phyloP scores from a whole-genome alignment of 2,113 vertebrate genomes.

The Corythornis madagascariensis region DNA sequence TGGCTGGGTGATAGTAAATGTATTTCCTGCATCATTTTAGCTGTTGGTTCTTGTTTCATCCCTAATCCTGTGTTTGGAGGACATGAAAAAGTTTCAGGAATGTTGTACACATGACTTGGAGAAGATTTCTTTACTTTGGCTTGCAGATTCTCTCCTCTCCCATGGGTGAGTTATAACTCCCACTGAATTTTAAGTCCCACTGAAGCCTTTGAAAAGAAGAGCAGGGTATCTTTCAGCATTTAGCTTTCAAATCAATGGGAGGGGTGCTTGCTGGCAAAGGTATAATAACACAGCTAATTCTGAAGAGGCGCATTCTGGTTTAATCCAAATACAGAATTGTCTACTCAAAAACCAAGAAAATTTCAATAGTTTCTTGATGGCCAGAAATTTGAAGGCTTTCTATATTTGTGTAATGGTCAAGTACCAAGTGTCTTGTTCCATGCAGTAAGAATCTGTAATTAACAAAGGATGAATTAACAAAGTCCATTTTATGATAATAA shows the following conservation, averaged over 20 bases:
- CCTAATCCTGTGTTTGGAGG: not conserved
- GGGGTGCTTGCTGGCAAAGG: not conserved
- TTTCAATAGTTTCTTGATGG: not conserved
- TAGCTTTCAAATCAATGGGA: not conserved
- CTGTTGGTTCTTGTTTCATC: not conserved
- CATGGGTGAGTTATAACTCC: not conserved
- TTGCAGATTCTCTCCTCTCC: not conserved
- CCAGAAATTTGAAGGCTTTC: not conserved
- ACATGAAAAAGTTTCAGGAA: conserved; percentile 9
- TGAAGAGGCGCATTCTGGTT: not conserved
- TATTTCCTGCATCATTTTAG: not conserved
- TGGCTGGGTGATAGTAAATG: not conserved
- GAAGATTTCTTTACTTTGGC: not conserved
- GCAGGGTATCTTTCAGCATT: not conserved
- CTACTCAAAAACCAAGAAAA: not conserved
- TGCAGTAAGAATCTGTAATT: rapidly evolving
- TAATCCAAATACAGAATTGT: not conserved
- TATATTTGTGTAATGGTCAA: not conserved
- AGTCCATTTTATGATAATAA: not conserved
- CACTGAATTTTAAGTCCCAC: conserved; percentile 3
- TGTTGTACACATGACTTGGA: not conserved
- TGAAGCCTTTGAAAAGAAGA: not conserved
- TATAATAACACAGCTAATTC: not conserved
- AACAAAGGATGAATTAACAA: not conserved
- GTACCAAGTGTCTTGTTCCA: not conserved